Evolutionary conservation across 2,888 invertebrate species (phyloP), one percentile per base, ranked within the genome.

Genomic region (Rhyacophila evoluta): DNA sequence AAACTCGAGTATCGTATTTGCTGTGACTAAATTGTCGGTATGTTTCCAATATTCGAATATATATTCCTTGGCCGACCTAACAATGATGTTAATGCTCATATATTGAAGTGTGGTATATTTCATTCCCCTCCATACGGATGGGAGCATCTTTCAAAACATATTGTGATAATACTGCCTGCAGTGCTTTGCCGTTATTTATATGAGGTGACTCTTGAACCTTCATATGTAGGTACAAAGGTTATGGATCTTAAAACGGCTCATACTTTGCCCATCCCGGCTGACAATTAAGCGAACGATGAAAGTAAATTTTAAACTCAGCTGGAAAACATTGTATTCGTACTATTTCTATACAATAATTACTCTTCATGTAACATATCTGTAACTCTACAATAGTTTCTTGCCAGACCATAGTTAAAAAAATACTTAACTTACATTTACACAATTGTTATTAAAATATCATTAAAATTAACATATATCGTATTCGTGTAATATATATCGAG

Each of bases 11-110:
- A 79, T 79, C 81, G 79, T 81, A 81, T 81, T 81, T 81, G 79
- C 79, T 81, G 81, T 81, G 81, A 81, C 81, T 81, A 81, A 81
- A 81, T 69, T 28, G 78, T 80, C 55, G 75, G 78, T 75, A 75
- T 80, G 78, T 80, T 72, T 72, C 73, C 71, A 67, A 74, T 78
- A 70, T 69, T 67, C 78, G 27, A 71, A 55, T 73, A 41, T n/a
- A n/a, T 36, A 39, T 55, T 67, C 73, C 76, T 76, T 68, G 39
- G 73, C 72, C 69, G 36, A 68, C 29, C 15, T 72, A 74, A 81
- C 81, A 79, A 81, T 81, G 81, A 72, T 72, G 77, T 38, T 75
- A 73, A 72, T 71, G 67, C 74, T 81, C 78, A 39, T 39, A 70
- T 79, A 38, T 55, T 73, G 77, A 39, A 38, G 78, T 78, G 75